These are phyloP conservation scores for Amphiura filiformis DNA, from an alignment of 35 echinoderm and acorn worm genomes.

Conservation along the genomic window DNA sequence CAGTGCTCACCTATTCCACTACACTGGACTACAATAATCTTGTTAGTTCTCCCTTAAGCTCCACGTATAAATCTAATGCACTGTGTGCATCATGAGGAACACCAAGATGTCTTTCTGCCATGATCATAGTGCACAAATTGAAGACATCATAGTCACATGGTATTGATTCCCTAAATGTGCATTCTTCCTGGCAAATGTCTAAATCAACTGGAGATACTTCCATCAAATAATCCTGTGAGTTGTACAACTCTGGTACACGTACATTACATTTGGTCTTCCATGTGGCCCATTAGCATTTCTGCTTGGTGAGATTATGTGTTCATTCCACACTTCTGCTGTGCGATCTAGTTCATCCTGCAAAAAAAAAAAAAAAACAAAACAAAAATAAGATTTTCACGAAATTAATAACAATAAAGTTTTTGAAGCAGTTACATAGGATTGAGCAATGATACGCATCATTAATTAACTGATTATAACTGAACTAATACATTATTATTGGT, in stretches of 20 bases:
- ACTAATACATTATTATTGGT: too few relatives aligned
- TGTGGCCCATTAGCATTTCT: slow-evolving; percentile 22
- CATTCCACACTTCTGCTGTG: slow-evolving; percentile 31
- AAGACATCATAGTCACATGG: slow-evolving; percentile 60
- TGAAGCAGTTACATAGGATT: too few relatives aligned
- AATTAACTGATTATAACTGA: too few relatives aligned
- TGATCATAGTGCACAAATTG: slow-evolving; percentile 50
- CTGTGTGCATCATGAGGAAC: not conserved
- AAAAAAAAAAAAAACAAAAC: not conserved
- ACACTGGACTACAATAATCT: not conserved
- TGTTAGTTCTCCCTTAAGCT: not conserved
- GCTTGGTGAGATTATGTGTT: slow-evolving; percentile 35
- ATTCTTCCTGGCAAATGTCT: slow-evolving; percentile 21
- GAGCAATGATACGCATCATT: too few relatives aligned
- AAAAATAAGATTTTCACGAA: not conserved
- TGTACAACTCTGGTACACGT: slow-evolving; percentile 39
- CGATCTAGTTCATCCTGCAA: slow-evolving; percentile 39
- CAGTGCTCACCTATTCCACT: too few relatives aligned
- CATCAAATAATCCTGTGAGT: slow-evolving; percentile 17
- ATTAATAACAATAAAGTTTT: too few relatives aligned
- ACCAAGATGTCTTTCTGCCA: slow-evolving; percentile 21
- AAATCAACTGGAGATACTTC: not conserved
- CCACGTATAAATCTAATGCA: not conserved
- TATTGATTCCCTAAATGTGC: slow-evolving; percentile 19
- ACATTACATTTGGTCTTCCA: slow-evolving; percentile 43